Evolutionary conservation across 2,113 vertebrate genomes (phyloP).

Genomic region (Peromyscus leucopus): DNA sequence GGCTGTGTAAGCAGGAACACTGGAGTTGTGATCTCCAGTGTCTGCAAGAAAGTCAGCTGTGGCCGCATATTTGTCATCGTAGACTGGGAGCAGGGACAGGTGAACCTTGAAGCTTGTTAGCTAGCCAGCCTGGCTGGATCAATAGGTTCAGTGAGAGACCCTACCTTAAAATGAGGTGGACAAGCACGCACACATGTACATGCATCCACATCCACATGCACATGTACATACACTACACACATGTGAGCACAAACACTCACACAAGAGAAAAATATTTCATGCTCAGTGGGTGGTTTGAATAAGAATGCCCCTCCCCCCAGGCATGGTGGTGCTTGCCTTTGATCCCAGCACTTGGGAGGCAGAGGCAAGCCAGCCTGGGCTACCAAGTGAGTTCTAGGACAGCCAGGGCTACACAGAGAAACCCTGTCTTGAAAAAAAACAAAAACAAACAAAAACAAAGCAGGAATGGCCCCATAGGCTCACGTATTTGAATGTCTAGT

Average conservation of each 20-base stretch:
- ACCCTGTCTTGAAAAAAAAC: not conserved
- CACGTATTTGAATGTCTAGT: not conserved
- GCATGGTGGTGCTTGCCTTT: not conserved
- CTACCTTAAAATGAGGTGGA: not conserved
- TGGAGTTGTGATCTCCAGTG: not conserved
- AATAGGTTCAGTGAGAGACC: not conserved
- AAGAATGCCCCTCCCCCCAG: not conserved
- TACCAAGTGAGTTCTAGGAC: not conserved
- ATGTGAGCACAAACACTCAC: not conserved
- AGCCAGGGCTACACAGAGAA: not conserved
- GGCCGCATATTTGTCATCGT: not conserved
- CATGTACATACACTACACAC: not conserved
- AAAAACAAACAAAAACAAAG: not conserved
- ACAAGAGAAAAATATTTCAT: not conserved
- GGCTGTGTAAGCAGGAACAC: not conserved
- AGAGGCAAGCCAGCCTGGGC: not conserved
- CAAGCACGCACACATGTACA: not conserved
- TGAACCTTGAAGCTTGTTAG: not conserved
- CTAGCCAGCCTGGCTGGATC: not conserved
- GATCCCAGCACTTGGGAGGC: too few species aligned
- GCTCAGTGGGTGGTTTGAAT: not conserved
- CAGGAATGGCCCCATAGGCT: not conserved
- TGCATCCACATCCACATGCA: not conserved
- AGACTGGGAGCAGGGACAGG: not conserved
- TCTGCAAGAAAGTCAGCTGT: not conserved